phyloP scores from a whole-genome alignment of 2,113 vertebrate species.

The Silurus glanis region DNA sequence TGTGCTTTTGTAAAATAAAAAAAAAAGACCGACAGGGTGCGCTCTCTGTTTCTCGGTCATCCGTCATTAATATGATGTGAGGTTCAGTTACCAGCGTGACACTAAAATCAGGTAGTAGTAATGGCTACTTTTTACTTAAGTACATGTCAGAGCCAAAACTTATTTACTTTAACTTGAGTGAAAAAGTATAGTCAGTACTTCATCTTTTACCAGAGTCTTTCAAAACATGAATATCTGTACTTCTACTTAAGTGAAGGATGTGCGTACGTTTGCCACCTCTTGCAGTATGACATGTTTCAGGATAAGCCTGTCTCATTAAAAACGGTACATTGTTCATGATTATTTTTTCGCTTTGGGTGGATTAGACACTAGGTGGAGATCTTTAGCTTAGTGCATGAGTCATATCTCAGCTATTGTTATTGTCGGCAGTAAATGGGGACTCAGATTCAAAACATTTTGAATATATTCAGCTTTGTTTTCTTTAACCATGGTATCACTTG shows the following conservation, averaged over 20 bases:
- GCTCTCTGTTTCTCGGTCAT: no score
- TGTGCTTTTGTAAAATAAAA: no score
- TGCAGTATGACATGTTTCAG: neutral
- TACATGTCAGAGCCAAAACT: no score
- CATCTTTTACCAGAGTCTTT: neutral
- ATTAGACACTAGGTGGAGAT: constrained; percentile 60
- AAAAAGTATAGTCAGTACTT: no score
- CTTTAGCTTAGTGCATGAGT: constrained; percentile 55
- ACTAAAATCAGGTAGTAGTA: no score
- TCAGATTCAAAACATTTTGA: constrained; percentile 7
- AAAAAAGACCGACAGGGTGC: no score
- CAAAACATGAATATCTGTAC: neutral
- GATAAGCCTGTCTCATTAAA: neutral
- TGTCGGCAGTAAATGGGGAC: constrained; percentile 7
- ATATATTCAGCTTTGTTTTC: neutral
- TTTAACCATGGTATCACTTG: neutral
- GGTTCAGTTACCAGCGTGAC: no score
- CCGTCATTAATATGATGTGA: no score
- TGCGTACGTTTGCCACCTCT: no score
- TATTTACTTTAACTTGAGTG: no score
- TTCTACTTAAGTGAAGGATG: neutral
- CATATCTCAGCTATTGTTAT: constrained; percentile 8
- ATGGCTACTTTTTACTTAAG: no score
- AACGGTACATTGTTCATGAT: neutral
- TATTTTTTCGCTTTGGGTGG: neutral